Evolutionary conservation across 2,113 vertebrate species (phyloP), one percentile per base, ranked within the genome.

Genomic region (Nestor notabilis): DNA sequence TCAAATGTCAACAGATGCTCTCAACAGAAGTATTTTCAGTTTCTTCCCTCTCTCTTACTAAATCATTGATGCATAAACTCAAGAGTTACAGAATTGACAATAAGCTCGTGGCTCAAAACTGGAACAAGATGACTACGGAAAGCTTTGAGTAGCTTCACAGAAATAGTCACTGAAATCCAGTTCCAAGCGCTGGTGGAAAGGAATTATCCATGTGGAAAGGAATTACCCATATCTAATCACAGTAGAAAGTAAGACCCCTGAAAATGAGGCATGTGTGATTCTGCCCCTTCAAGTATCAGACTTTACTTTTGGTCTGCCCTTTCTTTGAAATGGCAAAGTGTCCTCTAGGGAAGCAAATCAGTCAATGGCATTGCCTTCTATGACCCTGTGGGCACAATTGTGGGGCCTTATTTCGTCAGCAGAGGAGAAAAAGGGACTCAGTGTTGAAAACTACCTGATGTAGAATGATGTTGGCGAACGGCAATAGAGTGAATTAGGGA

Each of bases 121-220:
- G 35, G 53, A 46, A 35, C 27, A 65, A 82, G 78, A 46, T 81
- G 2, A 20, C 53, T 74, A 14, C 23, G 60, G 55, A 53, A 77
- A 37, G 7, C 15, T 89, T 91, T 69, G 9, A 28, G 13, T 46
- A 56, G 33, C 21, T 15, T 20, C 0, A 0, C 6, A 83, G 58
- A 63, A 79, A 25, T 13, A 63, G 33, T 65, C 53, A 46, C 44
- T 50, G 53, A 72, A 93, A 63, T 79, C 12, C 31, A n/a, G 1
- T 58, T 82, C 74, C 35, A 29, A 41, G 23, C 4, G 1, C 88
- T 70, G 5, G 9, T 89, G 39, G 46, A 83, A 83, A 64, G 33
- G 61, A 78, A 19, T 79, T 33, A 33, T 6, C 66, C 8, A 27
- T 0, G 0, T 35, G 55, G 44, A 89, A 80, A 53, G 56, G 37